Evolutionary conservation across 2,797 vertebrate genomes (phyloP), one percentile per base, ranked within the genome.

Genomic region (Neomorphus geoffroyi): DNA sequence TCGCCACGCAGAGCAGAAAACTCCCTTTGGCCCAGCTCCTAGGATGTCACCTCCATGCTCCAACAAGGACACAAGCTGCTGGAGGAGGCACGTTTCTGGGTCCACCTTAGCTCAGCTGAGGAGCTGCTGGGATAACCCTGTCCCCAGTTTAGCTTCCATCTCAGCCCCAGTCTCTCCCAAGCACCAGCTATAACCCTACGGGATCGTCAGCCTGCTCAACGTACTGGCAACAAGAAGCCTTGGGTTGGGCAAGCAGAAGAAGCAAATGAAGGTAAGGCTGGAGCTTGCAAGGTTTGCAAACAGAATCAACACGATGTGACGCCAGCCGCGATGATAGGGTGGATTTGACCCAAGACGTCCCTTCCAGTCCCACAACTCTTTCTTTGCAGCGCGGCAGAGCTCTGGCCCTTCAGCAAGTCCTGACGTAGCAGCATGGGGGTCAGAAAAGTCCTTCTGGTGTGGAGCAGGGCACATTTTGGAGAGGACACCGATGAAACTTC

Each of bases 1-100:
- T 48, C 11, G 28, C 3, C 2, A 28, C 6, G 10, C 5, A 0
- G 6, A 53, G 16, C 0, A 9, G 22, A 54, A 54, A 70, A 84
- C 30, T 30, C 50, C 4, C 17, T 69, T 45, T 53, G 19, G 10
- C 4, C 16, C 58, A 43, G 7, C 28, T 69, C 19, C 6, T 6
- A 21, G 32, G 35, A 80, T 39, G 10, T 27, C 62, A 54, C 15
- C 51, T 65, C 51, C 1, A 1, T 33, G 28, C 18, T 57, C 33
- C 53, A 64, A 13, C 19, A 8, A 48, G n/a, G 56, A 73, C 1
- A 2, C 13, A 7, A n/a, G 6, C 19, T 69, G 41, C 11, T 53
- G 46, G 39, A 64, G 15, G 13, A 32, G 6, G 9, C 18, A 67
- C 4, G 0, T 65, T 72, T 39, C 50, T 60, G 30, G 1, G 6